Base-by-base conservation (phyloP, 2,797 vertebrate genomes). In the Intellagama lesueurii region DNA sequence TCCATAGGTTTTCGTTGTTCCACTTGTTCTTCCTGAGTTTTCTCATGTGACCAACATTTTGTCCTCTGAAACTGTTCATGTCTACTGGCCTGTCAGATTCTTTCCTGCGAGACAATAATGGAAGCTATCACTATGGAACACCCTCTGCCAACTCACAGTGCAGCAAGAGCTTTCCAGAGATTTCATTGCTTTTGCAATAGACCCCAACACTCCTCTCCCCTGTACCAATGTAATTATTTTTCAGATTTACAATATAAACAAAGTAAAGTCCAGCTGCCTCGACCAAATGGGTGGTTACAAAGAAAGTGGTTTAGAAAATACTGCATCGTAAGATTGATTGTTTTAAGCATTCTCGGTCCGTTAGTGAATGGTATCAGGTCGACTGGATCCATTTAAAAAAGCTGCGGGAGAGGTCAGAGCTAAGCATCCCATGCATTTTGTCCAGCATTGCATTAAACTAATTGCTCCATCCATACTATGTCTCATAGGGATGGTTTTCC, bases 211-310 rank as follows among this genome's bases (percentile, higher is more conserved):
- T 35, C 24, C 40, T 40, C 66, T 40, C 66, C 19, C 6, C 30
- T 83, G 44, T 11, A 72, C 30, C n/a, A 77, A 68, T 60, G 44
- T 76, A 83, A 83, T 83, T 88, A 68, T 44, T 83, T 83, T 83
- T 78, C 60, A 77, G 87, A 83, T 44, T 30, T 83, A 77, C 28
- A 69, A 2, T 83, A 88, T 56, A 84, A 88, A 83, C 81, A 83
- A 69, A 77, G 73, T 77, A 69, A 88, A 76, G 66, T 69, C 24
- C 73, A 84, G 9, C n/a, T 88, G n/a, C 73, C 60, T 69, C 52
- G 52, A 77, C n/a, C 28, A 72, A 22, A 44, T 88, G 56, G 64
- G 44, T 60, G 78, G 26, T 44, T 77, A 64, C 8, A 77, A n/a
- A 16, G 81, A 77, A 83, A 77, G 24, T 78, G 81, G 64, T 70